Percentiles rank a stretch among this genome's conserved stretches.
Conservation (phyloP, 2,113 vertebrate species). For the Smithornis capensis region DNA sequence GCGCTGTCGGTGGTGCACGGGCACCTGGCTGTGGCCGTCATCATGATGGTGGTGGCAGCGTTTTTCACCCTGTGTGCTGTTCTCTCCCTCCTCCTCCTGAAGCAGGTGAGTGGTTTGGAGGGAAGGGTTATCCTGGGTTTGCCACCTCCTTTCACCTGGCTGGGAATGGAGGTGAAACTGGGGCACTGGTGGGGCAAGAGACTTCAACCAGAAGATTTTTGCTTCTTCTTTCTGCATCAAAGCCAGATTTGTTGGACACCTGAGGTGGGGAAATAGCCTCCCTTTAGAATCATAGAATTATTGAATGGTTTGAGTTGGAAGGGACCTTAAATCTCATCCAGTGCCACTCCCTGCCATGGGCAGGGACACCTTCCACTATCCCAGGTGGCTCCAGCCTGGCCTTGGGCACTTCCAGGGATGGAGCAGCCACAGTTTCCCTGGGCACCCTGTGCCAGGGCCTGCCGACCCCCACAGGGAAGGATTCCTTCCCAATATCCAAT, state of each 20-base stretch:
- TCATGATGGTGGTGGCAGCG: constrained; percentile 94
- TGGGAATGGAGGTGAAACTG: accelerated
- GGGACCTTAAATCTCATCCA: neutral
- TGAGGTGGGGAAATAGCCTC: neutral
- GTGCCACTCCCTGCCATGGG: accelerated
- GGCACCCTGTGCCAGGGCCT: neutral
- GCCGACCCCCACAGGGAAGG: accelerated
- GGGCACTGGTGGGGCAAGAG: too few species aligned
- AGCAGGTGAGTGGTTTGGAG: constrained; percentile 80
- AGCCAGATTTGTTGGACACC: too few species aligned
- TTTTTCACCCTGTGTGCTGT: constrained; percentile 89
- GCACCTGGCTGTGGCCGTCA: constrained; percentile 76
- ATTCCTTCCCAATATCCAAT: neutral
- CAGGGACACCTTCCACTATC: neutral
- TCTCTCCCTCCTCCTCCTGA: constrained; percentile 86
- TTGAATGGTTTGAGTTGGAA: neutral
- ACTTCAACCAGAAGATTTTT: neutral
- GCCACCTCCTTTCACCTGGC: accelerated
- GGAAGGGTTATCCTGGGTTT: neutral
- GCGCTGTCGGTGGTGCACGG: constrained; percentile 53
- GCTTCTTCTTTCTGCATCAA: neutral
- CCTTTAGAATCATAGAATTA: neutral
- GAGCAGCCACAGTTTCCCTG: neutral
- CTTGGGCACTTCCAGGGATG: neutral
- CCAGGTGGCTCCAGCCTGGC: neutral